Conservation (phyloP, 2,797 vertebrate species). For the Picus viridis region DNA sequence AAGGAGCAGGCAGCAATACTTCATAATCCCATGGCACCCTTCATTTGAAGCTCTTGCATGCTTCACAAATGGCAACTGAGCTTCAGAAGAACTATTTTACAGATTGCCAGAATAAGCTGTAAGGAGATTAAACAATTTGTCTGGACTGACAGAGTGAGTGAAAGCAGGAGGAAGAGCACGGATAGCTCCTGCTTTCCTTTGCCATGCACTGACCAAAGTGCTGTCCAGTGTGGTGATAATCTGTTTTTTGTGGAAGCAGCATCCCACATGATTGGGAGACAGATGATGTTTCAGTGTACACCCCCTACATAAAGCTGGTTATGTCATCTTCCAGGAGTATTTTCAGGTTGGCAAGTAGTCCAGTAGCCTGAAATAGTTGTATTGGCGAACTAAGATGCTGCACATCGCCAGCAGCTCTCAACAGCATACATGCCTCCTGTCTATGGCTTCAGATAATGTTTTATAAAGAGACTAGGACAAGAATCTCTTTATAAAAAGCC, state of each 20-base stretch:
- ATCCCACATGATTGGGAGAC: neutral
- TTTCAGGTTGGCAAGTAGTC: neutral
- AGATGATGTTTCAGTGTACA: neutral
- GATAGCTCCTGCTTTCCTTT: neutral
- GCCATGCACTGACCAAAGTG: neutral
- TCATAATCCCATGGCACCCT: neutral
- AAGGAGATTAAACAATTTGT: neutral
- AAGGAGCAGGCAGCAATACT: neutral
- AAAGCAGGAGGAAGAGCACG: neutral
- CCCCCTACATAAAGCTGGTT: neutral
- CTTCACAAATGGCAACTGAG: neutral
- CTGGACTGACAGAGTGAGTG: neutral
- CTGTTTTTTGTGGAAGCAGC: neutral
- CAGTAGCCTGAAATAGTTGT: neutral
- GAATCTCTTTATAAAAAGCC: neutral
- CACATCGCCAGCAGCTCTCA: neutral
- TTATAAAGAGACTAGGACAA: neutral
- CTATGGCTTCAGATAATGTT: neutral
- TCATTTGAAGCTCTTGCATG: neutral
- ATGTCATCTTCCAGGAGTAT: neutral
- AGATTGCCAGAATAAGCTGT: neutral
- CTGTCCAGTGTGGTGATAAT: neutral
- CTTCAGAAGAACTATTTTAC: neutral
- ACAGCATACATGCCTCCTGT: neutral
- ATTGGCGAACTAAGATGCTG: neutral